Evolutionary conservation across 2,797 vertebrate species (phyloP).

Genomic region (Channallabes apus): DNA sequence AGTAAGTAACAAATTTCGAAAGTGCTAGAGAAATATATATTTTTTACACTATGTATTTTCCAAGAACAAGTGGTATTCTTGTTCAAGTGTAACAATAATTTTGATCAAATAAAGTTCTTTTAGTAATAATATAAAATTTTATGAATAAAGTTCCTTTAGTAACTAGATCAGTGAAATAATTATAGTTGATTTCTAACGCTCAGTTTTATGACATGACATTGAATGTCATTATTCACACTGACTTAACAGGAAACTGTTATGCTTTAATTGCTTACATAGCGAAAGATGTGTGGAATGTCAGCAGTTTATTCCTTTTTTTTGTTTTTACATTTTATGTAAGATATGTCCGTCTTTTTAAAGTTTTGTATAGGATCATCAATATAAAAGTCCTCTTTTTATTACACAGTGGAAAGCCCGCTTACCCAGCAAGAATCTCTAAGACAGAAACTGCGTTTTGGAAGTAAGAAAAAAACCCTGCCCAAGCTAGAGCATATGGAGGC

Average conservation of each 20-base stretch:
- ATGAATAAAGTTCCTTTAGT: background rate
- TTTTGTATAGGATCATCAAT: background rate
- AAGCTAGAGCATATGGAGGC: background rate
- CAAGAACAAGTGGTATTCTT: background rate
- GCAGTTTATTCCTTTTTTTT: background rate
- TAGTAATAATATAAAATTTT: background rate
- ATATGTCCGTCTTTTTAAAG: background rate
- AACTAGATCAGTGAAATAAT: background rate
- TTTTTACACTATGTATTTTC: background rate
- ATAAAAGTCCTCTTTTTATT: conserved; percentile 12
- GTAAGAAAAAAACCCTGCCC: conserved; percentile 48
- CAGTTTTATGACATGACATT: background rate
- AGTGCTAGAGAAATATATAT: background rate
- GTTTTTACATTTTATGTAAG: background rate
- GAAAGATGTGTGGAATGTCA: background rate
- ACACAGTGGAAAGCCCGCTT: conserved; percentile 43
- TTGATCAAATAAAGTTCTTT: background rate
- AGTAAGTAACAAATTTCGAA: conserved; percentile 61
- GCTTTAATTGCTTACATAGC: background rate
- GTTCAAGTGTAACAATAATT: background rate
- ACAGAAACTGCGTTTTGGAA: conserved; percentile 49
- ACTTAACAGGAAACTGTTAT: background rate
- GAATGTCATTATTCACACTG: background rate
- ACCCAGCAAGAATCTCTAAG: conserved; percentile 43
- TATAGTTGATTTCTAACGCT: background rate